Evolutionary conservation across 1,140 invertebrate genomes (phyloP), one percentile per base, ranked within the genome.

Genomic region (Conopomorpha cramerella): DNA sequence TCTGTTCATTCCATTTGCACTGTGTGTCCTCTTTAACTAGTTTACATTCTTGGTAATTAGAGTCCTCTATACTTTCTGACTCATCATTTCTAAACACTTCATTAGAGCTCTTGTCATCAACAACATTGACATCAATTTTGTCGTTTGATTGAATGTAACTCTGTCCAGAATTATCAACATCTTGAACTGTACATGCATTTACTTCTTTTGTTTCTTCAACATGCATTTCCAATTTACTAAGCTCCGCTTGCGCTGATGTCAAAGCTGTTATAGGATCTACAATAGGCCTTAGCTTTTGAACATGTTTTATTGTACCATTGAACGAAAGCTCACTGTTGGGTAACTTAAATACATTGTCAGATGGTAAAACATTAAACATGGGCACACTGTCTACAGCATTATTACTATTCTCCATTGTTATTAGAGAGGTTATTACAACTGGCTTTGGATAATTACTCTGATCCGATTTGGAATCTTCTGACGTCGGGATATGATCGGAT

Each of bases 361-460:
- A 43, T 26, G 43, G 46, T 40, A 54, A 51, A n/a, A 59, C 55
- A 34, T 62, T 49, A 17, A 70, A 72, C 48, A 67, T 37, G 3
- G 60, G 63, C 33, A 64, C 59, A 45, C 59, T 77, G 36, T 78
- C 76, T 2, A 72, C 68, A 8, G 76, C 76, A 52, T 78, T 78
- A 36, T 74, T 78, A 36, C 76, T 78, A 36, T 78, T 78, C 41
- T 78, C 76, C 76, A 78, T 78, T 8, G 64, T 76, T 2, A 48
- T 13, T 25, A 51, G 46, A 18, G 70, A 70, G 42, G 63, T 70
- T 56, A 68, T 65, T 23, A 77, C 59, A 6, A 67, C 51, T 2
- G 66, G 55, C 13, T 40, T 41, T 7, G 29, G 11, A 11, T 57
- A 53, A 29, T 60, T 68, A 34, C 54, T 53, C 16, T 43, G 45